Conservation (phyloP, 2,888 invertebrate species). For the Standfussiana lucernea region DNA sequence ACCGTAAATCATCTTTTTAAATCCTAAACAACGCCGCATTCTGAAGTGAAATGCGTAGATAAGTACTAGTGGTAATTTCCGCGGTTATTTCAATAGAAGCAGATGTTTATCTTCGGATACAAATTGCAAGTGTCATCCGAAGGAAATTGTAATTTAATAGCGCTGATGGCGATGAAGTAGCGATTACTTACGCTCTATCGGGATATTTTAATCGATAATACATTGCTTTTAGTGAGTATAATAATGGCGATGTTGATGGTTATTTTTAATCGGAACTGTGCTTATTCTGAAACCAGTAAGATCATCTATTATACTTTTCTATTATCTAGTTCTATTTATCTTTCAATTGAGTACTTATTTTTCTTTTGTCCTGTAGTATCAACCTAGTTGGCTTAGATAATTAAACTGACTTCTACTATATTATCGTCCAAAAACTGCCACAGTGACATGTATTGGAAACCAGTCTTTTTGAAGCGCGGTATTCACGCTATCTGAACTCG, state of each 20-base stretch:
- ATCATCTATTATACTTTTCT: background rate
- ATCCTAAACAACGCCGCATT: background rate
- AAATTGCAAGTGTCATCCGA: slow-evolving; percentile 59
- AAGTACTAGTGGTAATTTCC: slow-evolving; percentile 34
- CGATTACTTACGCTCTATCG: slow-evolving; percentile 50
- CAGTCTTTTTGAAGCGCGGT: background rate
- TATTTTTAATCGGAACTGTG: slow-evolving; percentile 1
- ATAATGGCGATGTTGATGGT: slow-evolving; percentile 2
- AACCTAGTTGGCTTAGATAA: background rate
- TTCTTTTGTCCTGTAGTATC: background rate
- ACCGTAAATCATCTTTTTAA: background rate
- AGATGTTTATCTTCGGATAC: slow-evolving; percentile 54
- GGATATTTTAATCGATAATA: slow-evolving; percentile 56
- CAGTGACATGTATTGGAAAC: background rate
- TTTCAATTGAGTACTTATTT: background rate
- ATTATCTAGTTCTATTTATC: background rate
- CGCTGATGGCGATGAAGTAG: slow-evolving; percentile 41
- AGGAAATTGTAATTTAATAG: slow-evolving; percentile 61
- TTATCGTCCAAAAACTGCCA: background rate
- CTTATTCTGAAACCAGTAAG: background rate
- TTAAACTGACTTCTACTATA: background rate
- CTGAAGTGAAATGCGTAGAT: slow-evolving; percentile 29
- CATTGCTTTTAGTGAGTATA: slow-evolving; percentile 40
- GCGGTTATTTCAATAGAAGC: slow-evolving; percentile 48
- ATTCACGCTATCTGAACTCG: background rate